phyloP scores from a whole-genome alignment of 2,113 vertebrate species.

The Polyodon spathula region DNA sequence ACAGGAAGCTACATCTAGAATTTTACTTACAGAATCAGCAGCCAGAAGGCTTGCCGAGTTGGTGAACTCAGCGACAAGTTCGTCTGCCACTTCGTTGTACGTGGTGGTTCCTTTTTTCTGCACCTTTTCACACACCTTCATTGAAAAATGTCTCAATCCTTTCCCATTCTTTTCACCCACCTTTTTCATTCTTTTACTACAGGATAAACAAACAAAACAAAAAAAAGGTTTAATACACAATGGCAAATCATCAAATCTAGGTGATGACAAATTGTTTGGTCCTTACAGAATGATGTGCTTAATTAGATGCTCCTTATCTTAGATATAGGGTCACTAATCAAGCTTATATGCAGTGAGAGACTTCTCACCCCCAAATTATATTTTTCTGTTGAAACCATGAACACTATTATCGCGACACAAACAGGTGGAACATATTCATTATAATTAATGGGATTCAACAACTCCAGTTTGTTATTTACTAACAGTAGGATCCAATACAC shows the following conservation, averaged over 20 bases:
- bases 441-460: too few species aligned
- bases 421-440: too few species aligned
- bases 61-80: constrained; percentile 74
- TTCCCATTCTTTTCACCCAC: constrained; percentile 76
- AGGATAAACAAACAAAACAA: constrained; percentile 23
- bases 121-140: constrained; percentile 87
- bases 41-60: constrained; percentile 60
- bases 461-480: too few species aligned
- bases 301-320: too few species aligned
- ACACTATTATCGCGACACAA: too few species aligned
- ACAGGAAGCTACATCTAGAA: background rate
- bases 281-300: too few species aligned
- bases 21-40: constrained; percentile 60
- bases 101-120: constrained; percentile 79
- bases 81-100: constrained; percentile 79
- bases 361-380: too few species aligned
- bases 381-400: too few species aligned
- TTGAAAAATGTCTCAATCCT: constrained; percentile 77
- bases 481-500: too few species aligned
- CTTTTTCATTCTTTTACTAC: constrained; percentile 71
- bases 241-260: too few species aligned
- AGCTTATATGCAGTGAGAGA: too few species aligned
- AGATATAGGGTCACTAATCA: too few species aligned
- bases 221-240: background rate
- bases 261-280: background rate